Evolutionary conservation across 1,140 invertebrate genomes (phyloP), one percentile per base, ranked within the genome.

Genomic region (Mya arenaria): DNA sequence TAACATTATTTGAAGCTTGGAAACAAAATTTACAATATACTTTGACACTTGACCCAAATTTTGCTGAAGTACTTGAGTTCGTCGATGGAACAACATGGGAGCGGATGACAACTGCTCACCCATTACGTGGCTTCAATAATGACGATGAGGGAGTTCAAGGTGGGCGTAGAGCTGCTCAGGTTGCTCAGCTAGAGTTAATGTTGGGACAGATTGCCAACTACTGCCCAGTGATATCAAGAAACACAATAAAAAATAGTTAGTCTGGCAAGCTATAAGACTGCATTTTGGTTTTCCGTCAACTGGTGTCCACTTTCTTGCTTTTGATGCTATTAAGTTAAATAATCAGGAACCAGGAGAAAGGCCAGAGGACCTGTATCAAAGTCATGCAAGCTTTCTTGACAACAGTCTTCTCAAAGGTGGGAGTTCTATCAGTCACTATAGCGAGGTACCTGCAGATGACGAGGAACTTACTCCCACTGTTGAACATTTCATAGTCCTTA

Each of bases 141-240:
- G 75, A 80, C 25, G 75, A 25, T 4, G 36, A 68, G 28, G 25
- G 32, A 15, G 55, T 75, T 19, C 77, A 48, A 10, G 63, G 81
- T 25, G 39, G 48, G 19, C 62, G 60, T 13, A 80, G 77, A 44
- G 83, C 83, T 13, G 77, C 77, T 17, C 75, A 69, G 28, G 41
- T 52, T 56, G 48, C 69, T 6, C 69, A 84, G 19, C 48, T 82
- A 15, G 60, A 84, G 19, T 72, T 75, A 10, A 84, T 85, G 63
- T 36, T 87, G 17, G 85, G 78, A 4, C 83, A 85, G 41, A 84
- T 84, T n/a, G 82, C 82, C n/a, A 81, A 85, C 44, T 85, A 83
- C 37, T 86, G 77, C 41, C 82, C 77, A 19, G 56, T 85, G n/a
- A 85, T 71, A 3, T 78, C 68, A 30, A 41, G 83, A 30, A 81